Evolutionary conservation across 2,113 vertebrate species (phyloP), one percentile per base, ranked within the genome.

Genomic region (Pao palembangensis): DNA sequence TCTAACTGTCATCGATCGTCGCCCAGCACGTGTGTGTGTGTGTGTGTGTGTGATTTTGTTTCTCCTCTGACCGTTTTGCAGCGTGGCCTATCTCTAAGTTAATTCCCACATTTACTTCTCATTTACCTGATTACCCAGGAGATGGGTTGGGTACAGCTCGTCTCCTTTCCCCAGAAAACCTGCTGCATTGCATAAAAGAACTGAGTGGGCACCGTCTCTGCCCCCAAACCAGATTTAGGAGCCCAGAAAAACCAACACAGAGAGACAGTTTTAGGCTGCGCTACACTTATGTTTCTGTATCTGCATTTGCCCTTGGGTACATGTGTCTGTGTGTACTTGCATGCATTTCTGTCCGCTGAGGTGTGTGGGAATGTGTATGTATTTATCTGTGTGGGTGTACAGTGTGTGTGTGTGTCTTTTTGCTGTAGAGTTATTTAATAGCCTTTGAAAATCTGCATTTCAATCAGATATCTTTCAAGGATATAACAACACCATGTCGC

Each of bases 191-290:
- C 85, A 88, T 89, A 87, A 89, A 88, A 85, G 80, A 85, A 88
- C 82, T 51, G 86, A 88, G 88, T 89, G 88, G 86, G 88, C 88
- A 89, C 86, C 82, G 78, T 88, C 83, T 89, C 83, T 89, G 86
- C 88, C 86, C 88, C 83, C 85, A 89, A 88, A 88, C 85, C 86
- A 88, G 83, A 89, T 89, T 87, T 87, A 88, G 83, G 83, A 87
- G 83, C 82, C 85, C 85, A 78, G 82, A 84, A 87, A 86, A 88
- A 85, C 86, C 82, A 84, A 87, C 86, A 84, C 78, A 87, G 79
- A 86, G 82, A 89, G 85, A 87, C 86, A 87, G 82, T 89, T 88
- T 89, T 87, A 88, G 88, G 85, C 86, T 88, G 82, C 79, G 78
- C 72, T 76, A 80, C 82, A 82, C 83, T 86, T 82, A 83, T 88